Base-by-base conservation (phyloP, 2,888 invertebrate species). In the Pheosia gnoma region DNA sequence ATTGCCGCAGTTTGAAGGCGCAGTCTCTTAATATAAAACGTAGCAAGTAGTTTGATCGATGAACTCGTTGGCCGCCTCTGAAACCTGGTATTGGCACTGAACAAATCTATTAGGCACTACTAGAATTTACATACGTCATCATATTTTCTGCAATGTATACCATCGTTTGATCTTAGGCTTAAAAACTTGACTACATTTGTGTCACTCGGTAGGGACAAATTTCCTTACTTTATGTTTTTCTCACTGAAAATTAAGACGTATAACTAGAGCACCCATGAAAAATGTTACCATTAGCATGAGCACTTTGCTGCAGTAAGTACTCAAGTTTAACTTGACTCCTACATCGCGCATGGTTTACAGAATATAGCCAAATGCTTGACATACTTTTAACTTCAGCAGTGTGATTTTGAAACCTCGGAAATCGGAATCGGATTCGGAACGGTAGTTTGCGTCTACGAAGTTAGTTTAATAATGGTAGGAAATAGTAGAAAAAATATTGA, bases 21-120 rank as follows among this genome's bases (percentile, higher is more conserved):
- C 25, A 13, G 11, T 53, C 53, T 37, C 36, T 37, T 36, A 52
- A 57, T 59, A 57, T 66, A 61, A 59, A 62, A 63, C 13, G 9
- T 56, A 59, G 60, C 5, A 6, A 67, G 59, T 52, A 25, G 49
- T 65, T 60, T 62, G 38, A 39, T 45, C 52, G 9, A 43, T 55
- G 56, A 49, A 59, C 61, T 69, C 53, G 58, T 69, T 65, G 63
- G 52, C 59, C 53, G 53, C 11, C 38, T 25, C 57, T 58, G 60
- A 57, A 58, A 53, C 55, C 64, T 66, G 68, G 43, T 62, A 67
- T 72, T 66, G 68, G 65, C 66, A 64, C 57, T 60, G 58, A 66
- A 65, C 60, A 66, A 61, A 63, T 62, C 61, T 41, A 63, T 67
- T 60, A n/a, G n/a, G n/a, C n/a, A n/a, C n/a, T n/a, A n/a, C n/a